Evolutionary conservation across 1,140 invertebrate genomes (phyloP), one percentile per base, ranked within the genome.

Genomic region (Amyelois transitella): DNA sequence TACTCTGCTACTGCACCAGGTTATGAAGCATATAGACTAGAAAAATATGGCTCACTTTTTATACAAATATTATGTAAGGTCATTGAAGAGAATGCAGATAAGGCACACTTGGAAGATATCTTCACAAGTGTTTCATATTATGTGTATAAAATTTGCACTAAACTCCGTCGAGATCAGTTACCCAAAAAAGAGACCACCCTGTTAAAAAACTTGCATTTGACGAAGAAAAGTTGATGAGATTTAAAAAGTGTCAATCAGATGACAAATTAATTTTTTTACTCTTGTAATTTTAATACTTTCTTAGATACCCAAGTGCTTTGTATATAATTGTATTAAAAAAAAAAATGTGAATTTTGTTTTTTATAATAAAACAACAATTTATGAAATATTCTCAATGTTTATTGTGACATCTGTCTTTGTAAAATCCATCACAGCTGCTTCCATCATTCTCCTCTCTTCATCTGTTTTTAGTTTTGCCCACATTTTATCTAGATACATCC

Each of bases 381-480:
- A 78, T 18, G 65, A 52, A 60, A 86, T 69, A 60, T 72, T 78
- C 45, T 80, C 84, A 66, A 84, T 70, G 65, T 82, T 82, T 59
- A 84, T 72, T 60, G 64, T 48, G 10, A 84, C 72, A 81, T 87
- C 84, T 21, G 76, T 72, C 60, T 78, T 82, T 50, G 73, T 79
- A 47, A 91, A 88, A 60, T 91, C 88, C 81, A 90, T 86, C 0
- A 91, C 86, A 51, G 89, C 85, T 51, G 80, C 76, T 62, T 91
- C 88, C 17, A 91, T 75, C 32, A 88, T 80, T 60, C 85, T 88
- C 45, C 85, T 82, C 69, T 91, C 90, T 57, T 89, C 88, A 45
- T 89, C 88, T n/a, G 89, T 91, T 62, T 89, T 91, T 44, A 92
- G 75, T 52, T 72, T 88, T 3, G 71, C 65, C 89, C 90, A 93